Conservation (phyloP, 2,888 invertebrate species). For the Tachina lurida region DNA sequence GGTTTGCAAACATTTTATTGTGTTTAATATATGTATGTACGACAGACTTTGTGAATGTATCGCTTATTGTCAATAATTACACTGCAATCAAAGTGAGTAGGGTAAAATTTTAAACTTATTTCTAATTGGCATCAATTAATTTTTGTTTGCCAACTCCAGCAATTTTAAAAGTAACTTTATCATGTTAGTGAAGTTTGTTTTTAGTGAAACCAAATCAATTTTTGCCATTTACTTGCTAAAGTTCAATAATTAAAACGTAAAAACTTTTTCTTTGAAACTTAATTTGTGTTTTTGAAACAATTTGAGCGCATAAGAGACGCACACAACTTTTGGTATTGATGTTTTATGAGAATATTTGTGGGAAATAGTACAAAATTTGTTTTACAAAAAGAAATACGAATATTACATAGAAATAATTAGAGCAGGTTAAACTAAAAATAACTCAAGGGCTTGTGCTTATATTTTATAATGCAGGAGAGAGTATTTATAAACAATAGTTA, state of each 20-base stretch:
- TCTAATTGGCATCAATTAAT: background rate
- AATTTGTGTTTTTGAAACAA: background rate
- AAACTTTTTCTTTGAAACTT: conserved; percentile 5
- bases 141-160: background rate
- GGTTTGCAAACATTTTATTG: background rate
- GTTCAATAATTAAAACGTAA: conserved; percentile 9
- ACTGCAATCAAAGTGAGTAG: background rate
- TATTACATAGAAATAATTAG: background rate
- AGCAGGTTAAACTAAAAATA: background rate
- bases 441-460: too few relatives aligned
- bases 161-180: background rate
- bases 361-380: background rate
- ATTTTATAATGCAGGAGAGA: too few relatives aligned
- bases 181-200: background rate
- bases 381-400: background rate
- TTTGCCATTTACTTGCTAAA: background rate
- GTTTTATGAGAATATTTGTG: conserved; percentile 26
- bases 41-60: background rate
- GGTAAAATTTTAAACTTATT: background rate
- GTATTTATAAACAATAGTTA: too few relatives aligned
- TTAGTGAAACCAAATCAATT: background rate
- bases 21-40: background rate
- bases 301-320: background rate
- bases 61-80: background rate
- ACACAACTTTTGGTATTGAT: conserved; percentile 12